Evolutionary conservation across 2,888 invertebrate genomes (phyloP).

Genomic region (Philhelius pedissequus): DNA sequence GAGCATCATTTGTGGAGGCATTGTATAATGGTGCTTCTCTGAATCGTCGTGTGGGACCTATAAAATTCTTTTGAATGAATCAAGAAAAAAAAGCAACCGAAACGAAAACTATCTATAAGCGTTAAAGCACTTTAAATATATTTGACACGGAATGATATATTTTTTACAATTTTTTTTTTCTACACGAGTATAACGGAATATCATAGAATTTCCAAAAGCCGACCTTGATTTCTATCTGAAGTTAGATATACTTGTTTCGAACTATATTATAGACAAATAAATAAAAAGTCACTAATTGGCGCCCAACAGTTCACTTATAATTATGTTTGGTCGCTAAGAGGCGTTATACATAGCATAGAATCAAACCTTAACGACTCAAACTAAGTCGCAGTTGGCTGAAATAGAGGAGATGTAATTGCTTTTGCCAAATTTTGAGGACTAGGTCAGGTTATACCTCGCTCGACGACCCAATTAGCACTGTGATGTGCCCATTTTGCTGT

Average conservation of each 20-base stretch:
- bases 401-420: too few species aligned
- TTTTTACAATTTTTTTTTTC: too few species aligned
- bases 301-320: neutral
- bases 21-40: neutral
- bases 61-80: neutral
- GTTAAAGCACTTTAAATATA: neutral
- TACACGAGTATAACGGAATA: neutral
- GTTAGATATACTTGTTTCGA: too few species aligned
- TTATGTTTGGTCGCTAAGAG: too few species aligned
- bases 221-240: too few species aligned
- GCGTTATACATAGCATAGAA: too few species aligned
- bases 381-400: too few species aligned
- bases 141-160: neutral
- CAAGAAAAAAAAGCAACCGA: neutral
- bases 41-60: neutral
- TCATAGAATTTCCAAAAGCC: neutral
- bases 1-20: slow-evolving; percentile 1
- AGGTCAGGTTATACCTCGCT: too few species aligned
- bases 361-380: too few species aligned
- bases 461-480: too few species aligned
- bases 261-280: neutral
- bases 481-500: too few species aligned
- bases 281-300: neutral
- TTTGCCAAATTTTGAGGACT: too few species aligned
- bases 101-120: neutral